Conservation (phyloP, 1,140 invertebrate genomes). For the Sminthurinus signatus region DNA sequence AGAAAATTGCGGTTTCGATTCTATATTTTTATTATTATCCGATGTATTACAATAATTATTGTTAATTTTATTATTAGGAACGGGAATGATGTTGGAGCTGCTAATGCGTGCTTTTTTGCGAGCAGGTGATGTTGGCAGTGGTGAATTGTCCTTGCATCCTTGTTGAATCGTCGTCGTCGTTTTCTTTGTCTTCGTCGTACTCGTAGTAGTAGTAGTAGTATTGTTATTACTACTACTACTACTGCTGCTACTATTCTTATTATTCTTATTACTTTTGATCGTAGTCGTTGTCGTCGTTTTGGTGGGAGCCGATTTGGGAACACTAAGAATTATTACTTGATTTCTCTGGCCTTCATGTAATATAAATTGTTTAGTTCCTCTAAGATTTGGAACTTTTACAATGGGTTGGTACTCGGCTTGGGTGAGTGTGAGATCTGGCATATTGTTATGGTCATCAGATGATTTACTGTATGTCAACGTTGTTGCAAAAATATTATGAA, state of each 20-base stretch:
- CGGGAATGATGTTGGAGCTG: background rate
- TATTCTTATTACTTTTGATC: too few relatives aligned
- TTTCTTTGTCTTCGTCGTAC: background rate
- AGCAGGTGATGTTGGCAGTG: background rate
- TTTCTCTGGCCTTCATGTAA: slow-evolving; percentile 24
- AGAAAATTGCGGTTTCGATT: background rate
- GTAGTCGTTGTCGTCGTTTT: background rate
- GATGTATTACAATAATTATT: too few relatives aligned
- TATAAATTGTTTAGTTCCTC: slow-evolving; percentile 19
- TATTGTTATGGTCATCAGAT: too few relatives aligned
- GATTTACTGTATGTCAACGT: slow-evolving; percentile 17
- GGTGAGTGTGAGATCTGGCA: background rate
- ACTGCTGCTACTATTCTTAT: background rate
- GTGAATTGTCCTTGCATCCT: background rate
- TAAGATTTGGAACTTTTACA: slow-evolving; percentile 18
- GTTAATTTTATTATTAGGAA: background rate
- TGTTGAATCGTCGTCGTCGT: background rate
- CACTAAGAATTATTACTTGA: slow-evolving; percentile 26
- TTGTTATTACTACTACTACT: background rate
- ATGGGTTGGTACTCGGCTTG: slow-evolving; percentile 20
- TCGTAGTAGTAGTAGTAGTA: slow-evolving; percentile 8
- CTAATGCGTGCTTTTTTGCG: slow-evolving; percentile 10
- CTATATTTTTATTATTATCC: too few relatives aligned
- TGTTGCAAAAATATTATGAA: slow-evolving; percentile 26
- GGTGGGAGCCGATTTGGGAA: slow-evolving; percentile 9